These are phyloP conservation scores for Lordiphosa collinella DNA, from an alignment of 1,140 invertebrate species.

Conservation along the genomic window DNA sequence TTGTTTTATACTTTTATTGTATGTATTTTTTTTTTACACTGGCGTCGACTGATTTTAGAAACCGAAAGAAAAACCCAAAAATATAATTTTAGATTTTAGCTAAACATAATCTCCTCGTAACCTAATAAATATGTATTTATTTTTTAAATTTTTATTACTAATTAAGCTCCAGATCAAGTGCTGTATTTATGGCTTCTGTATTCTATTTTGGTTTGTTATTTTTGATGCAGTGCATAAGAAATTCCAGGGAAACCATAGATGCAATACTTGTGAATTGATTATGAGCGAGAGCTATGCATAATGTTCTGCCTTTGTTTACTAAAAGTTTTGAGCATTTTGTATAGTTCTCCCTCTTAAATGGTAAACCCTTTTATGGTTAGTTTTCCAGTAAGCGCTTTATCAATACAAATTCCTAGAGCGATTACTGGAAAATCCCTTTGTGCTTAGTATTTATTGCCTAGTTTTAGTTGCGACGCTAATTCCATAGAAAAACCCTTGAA, in stretches of 20 bases:
- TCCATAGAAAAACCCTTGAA: constrained; percentile 33
- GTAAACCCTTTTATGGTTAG: too few relatives aligned
- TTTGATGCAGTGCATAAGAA: constrained; percentile 33
- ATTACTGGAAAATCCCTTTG: background rate
- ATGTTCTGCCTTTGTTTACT: too few relatives aligned
- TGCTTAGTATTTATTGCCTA: constrained; percentile 40
- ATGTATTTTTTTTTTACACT: constrained; percentile 19
- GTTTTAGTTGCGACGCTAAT: constrained; percentile 48
- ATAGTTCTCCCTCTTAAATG: background rate
- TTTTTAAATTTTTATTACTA: constrained; percentile 27
- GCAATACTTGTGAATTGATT: constrained; percentile 22
- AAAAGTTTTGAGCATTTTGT: constrained; percentile 12
- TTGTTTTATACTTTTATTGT: constrained; percentile 28
- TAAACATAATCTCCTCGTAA: constrained; percentile 38
- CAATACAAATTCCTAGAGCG: too few relatives aligned
- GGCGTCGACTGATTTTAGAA: constrained; percentile 50
- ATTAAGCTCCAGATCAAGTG: constrained; percentile 16
- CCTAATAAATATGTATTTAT: constrained; percentile 35
- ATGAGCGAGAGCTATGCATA: constrained; percentile 1
- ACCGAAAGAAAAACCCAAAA: constrained; percentile 23
- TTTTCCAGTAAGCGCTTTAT: background rate
- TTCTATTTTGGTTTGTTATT: too few relatives aligned
- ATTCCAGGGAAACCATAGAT: constrained; percentile 15
- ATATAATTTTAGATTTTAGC: constrained; percentile 45
- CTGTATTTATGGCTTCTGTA: constrained; percentile 14